Evolutionary conservation across 2,888 invertebrate genomes (phyloP).

Genomic region (Lithophane socia): DNA sequence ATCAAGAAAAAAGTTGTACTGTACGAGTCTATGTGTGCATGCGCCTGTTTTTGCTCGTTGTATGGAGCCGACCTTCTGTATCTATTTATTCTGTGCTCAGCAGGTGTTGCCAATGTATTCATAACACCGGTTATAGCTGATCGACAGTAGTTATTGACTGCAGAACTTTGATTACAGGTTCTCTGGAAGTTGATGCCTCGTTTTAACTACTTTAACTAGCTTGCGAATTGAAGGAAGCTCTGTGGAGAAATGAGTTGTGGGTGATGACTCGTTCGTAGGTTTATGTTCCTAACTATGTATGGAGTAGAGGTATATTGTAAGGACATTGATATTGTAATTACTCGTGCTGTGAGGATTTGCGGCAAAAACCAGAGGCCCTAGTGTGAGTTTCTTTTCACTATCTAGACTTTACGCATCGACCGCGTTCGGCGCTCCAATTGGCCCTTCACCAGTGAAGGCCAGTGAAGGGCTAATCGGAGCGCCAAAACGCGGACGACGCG

Average conservation of each 20-base stretch:
- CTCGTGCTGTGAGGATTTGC: not conserved
- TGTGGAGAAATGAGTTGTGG: not conserved
- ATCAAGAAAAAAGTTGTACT: too few relatives aligned
- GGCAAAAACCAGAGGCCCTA: not conserved
- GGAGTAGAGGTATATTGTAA: not conserved
- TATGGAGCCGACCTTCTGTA: slow-evolving; percentile 8
- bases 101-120: slow-evolving; percentile 46
- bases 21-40: not conserved
- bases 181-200: slow-evolving; percentile 19
- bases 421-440: too few relatives aligned
- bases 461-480: too few relatives aligned
- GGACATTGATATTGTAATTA: not conserved
- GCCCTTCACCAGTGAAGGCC: too few relatives aligned
- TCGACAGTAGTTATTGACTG: slow-evolving; percentile 35
- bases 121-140: slow-evolving; percentile 45
- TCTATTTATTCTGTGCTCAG: not conserved
- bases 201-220: slow-evolving; percentile 19
- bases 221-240: not conserved
- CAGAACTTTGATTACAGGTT: slow-evolving; percentile 39
- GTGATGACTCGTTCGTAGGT: not conserved
- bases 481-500: too few relatives aligned
- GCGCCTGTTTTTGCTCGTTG: not conserved
- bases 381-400: too few relatives aligned
- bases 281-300: not conserved
- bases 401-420: too few relatives aligned